Evolutionary conservation across 2,797 vertebrate genomes (phyloP), one percentile per base, ranked within the genome.

Genomic region (Syngnathus rostellatus): DNA sequence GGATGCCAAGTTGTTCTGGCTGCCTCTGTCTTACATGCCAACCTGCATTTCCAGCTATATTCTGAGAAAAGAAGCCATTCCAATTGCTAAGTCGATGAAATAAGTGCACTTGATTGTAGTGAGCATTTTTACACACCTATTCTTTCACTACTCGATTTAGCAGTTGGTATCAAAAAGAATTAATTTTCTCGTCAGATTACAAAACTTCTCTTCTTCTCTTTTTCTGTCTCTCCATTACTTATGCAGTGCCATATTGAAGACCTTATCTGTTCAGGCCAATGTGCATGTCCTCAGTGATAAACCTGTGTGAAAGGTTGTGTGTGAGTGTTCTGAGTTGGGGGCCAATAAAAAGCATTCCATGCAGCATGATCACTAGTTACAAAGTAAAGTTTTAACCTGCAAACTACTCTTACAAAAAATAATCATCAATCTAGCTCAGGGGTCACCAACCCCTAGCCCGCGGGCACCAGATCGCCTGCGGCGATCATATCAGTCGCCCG

Each of bases 1-100:
- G 93, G 95, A 97, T 1, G 93, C 92, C 68, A 95, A 94, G 64
- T 48, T 98, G 0, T 81, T 95, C 84, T 95, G 90, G 89, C 63
- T 94, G 67, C 94, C 95, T 0, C 58, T 95, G 67, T 92, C 94
- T 1, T 96, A 94, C 77, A 71, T 94, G 76, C 95, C 94, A 0
- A 83, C 88, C 0, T 80, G 82, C 1, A 1, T 95, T 12, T 21
- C 65, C 0, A 94, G 96, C 9, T 83, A 81, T 43, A 0, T 93
- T 2, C 2, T 95, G 3, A 0, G 1, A 0, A 77, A 37, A 40
- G 46, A 83, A 1, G 25, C n/a, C 7, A 37, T 84, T 66, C 82
- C 74, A n/a, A 67, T 88, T 2, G 81, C 81, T 23, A 87, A 25
- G 14, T 17, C 67, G 2, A 40, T 57, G 3, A 5, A 78, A 39